These are phyloP conservation scores for Drymonia ruficornis DNA, from an alignment of 2,888 invertebrate genomes.

Conservation along the genomic window DNA sequence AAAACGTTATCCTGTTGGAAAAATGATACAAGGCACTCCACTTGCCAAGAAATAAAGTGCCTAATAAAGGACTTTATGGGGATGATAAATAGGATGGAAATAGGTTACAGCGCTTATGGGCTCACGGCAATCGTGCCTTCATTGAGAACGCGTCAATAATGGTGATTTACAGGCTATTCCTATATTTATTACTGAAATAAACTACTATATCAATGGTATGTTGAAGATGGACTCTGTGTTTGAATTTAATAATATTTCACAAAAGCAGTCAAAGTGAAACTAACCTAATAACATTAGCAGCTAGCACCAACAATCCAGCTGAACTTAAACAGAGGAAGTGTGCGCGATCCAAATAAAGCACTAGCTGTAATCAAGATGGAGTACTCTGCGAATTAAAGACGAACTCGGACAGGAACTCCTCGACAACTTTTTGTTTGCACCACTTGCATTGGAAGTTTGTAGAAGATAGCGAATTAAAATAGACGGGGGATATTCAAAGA, in stretches of 20 bases:
- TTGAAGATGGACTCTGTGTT: too few relatives aligned
- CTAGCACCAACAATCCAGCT: neutral
- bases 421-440: neutral
- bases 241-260: too few relatives aligned
- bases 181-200: neutral
- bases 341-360: neutral
- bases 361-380: neutral
- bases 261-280: neutral
- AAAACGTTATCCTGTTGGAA: slow-evolving; percentile 6
- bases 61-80: slow-evolving; percentile 4
- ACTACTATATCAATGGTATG: neutral
- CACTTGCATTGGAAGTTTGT: neutral
- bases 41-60: slow-evolving; percentile 9
- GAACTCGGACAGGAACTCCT: neutral
- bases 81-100: neutral
- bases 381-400: neutral
- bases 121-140: neutral
- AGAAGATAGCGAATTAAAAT: neutral
- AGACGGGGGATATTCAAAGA: neutral
- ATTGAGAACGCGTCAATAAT: neutral
- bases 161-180: neutral
- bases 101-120: slow-evolving; percentile 4
- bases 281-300: neutral
- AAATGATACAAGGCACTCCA: slow-evolving; percentile 7
- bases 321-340: neutral